phyloP scores from a whole-genome alignment of 2,888 invertebrate genomes.

The Sphaeridia pumilis region DNA sequence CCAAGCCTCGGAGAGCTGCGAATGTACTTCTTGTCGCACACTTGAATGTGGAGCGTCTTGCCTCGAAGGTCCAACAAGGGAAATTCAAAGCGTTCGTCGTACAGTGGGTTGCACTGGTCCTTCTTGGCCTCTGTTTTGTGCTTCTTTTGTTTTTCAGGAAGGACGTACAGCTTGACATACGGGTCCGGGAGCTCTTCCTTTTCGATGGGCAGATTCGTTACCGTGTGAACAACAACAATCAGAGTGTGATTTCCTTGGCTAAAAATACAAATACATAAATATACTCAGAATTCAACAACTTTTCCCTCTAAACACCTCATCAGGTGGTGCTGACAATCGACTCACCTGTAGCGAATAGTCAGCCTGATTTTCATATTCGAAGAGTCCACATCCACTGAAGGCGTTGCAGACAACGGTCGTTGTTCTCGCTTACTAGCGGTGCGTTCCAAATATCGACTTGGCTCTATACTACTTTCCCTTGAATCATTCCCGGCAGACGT shows the following conservation, averaged over 20 bases:
- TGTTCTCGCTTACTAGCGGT: conserved; percentile 17
- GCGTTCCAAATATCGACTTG: conserved; percentile 10
- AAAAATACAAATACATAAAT: neutral
- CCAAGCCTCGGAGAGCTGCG: conserved; percentile 32
- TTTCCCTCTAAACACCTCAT: no score
- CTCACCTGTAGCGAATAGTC: conserved; percentile 24
- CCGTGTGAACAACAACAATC: conserved; percentile 74
- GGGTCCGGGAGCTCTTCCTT: conserved; percentile 76
- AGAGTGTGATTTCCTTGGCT: conserved; percentile 55
- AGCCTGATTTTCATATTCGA: conserved; percentile 31
- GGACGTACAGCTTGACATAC: conserved; percentile 74
- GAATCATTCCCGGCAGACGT: neutral
- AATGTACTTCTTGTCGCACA: conserved; percentile 36
- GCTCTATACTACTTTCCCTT: neutral
- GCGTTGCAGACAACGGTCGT: conserved; percentile 17
- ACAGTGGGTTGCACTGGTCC: conserved; percentile 33
- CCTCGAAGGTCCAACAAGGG: conserved; percentile 33
- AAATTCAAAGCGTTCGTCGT: conserved; percentile 35
- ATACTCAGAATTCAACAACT: neutral
- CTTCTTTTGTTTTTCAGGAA: conserved; percentile 75
- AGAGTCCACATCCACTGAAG: conserved; percentile 10
- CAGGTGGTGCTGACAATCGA: neutral
- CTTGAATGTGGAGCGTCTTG: conserved; percentile 33
- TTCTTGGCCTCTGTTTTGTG: conserved; percentile 57
- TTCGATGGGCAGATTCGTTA: conserved; percentile 71